Base-by-base conservation (phyloP, 2,888 invertebrate genomes). In the Diaprepes abbreviatus region DNA sequence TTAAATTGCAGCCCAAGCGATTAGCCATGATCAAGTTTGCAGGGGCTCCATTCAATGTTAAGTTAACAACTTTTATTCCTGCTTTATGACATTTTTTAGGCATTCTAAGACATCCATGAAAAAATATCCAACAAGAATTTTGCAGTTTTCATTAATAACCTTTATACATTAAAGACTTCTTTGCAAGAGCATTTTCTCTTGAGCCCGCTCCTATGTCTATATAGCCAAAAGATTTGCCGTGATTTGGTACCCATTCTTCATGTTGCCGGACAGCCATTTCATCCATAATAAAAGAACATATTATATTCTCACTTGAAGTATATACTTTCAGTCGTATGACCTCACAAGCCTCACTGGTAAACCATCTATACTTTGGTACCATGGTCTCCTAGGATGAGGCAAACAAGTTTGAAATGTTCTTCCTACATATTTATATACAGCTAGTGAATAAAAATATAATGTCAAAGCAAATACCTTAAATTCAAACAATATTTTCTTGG, bases 261-360 rank as follows among this genome's bases (percentile, higher is more conserved):
- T 70, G 70, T 21, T 70, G 50, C n/a, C 65, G 65, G 45, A 70
- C 60, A 9, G 62, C 17, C 62, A 67, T 67, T 19, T 69, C 64
- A 45, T 69, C 64, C 21, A 67, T 55, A 17, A 63, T 38, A 1
- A 68, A 16, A 10, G 62, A 24, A 28, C 68, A 67, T 31, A 67
- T 45, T 28, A 60, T 31, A 14, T 33, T 35, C 9, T 43, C 12
- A 9, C 12, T 24, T 3, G 48, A 40, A 4, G 2, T 21, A 12
- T 38, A 31, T 36, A 21, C 35, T 64, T 64, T 64, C n/a, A 54
- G 19, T 9, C 38, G 38, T 5, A 54, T 28, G 2, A 55, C 64
- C 5, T 64, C 55, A 43, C 55, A 64, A 31, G 55, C 33, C 35
- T 55, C 55, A 33, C 21, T 50, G 31, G 55, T 35, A 24, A 36